Evolutionary conservation across 2,888 invertebrate species (phyloP).

Genomic region (Euspilapteryx auroguttella): DNA sequence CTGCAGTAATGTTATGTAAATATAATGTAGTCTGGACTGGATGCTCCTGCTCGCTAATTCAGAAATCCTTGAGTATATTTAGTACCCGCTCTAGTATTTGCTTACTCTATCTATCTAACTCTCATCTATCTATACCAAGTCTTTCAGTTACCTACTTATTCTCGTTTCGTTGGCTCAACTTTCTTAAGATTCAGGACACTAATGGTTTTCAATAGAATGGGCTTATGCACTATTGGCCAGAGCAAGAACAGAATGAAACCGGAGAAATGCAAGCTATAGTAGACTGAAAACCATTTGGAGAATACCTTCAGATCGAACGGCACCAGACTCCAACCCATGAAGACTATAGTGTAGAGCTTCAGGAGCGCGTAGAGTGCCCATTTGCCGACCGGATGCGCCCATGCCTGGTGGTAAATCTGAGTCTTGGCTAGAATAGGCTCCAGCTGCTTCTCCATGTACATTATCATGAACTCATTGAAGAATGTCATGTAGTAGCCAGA

Average conservation of each 20-base stretch:
- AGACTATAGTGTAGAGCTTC: slow-evolving; percentile 74
- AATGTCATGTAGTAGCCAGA: slow-evolving; percentile 94
- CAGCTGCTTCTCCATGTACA: slow-evolving; percentile 81
- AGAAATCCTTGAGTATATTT: too few species aligned
- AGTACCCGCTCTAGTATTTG: too few species aligned
- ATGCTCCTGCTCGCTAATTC: too few species aligned
- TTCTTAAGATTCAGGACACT: slow-evolving; percentile 5
- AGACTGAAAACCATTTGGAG: slow-evolving; percentile 68
- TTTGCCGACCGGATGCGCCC: slow-evolving; percentile 31
- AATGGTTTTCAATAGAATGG: slow-evolving; percentile 17
- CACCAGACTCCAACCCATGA: slow-evolving; percentile 81
- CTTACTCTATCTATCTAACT: neutral
- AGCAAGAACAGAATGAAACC: slow-evolving; percentile 69
- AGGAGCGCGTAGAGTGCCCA: slow-evolving; percentile 59
- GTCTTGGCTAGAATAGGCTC: slow-evolving; percentile 58
- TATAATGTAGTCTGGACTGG: too few species aligned
- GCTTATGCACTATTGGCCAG: slow-evolving; percentile 65
- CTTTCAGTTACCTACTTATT: neutral
- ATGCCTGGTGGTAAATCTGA: slow-evolving; percentile 37
- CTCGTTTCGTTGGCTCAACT: neutral
- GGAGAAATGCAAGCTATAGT: slow-evolving; percentile 65
- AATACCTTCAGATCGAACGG: slow-evolving; percentile 75
- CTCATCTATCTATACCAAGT: neutral
- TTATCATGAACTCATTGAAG: slow-evolving; percentile 86
- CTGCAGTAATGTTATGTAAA: too few species aligned